phyloP scores from a whole-genome alignment of 1,140 invertebrate species.

The Patella vulgata region DNA sequence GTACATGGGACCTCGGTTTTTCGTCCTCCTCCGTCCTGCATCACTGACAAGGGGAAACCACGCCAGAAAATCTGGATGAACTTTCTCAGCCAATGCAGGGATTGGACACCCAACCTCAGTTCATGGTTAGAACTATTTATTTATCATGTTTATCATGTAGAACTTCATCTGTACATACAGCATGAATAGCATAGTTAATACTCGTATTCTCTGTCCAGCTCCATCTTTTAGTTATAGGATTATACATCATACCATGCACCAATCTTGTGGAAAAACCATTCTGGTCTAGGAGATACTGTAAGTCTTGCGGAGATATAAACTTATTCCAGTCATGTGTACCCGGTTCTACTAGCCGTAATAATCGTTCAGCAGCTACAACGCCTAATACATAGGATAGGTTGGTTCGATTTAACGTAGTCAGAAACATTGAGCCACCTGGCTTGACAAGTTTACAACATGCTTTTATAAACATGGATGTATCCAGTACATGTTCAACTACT shows the following conservation, averaged over 20 bases:
- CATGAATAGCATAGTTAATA: conserved; percentile 82
- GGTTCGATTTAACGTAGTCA: conserved; percentile 93
- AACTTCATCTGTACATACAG: conserved; percentile 55
- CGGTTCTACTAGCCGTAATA: conserved; percentile 77
- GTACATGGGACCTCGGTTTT: too few species aligned
- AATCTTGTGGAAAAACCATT: conserved; percentile 74
- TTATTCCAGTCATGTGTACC: conserved; percentile 93
- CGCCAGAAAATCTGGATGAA: too few species aligned
- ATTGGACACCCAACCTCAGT: too few species aligned
- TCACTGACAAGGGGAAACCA: too few species aligned
- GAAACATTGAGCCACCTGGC: conserved; percentile 88
- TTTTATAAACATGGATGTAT: conserved; percentile 79
- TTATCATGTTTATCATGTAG: too few species aligned
- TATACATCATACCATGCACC: conserved; percentile 80
- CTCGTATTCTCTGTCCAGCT: conserved; percentile 73
- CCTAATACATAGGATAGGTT: conserved; percentile 75
- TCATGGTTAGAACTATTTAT: too few species aligned
- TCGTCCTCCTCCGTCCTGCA: too few species aligned
- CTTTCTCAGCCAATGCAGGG: too few species aligned
- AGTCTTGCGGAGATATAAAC: conserved; percentile 83
- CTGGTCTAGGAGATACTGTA: conserved; percentile 75
- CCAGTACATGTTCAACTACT: conserved; percentile 90
- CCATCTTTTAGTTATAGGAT: conserved; percentile 77
- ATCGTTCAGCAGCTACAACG: conserved; percentile 81
- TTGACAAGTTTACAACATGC: conserved; percentile 78